phyloP scores from a whole-genome alignment of 2,888 invertebrate genomes.

The Tridacna gigas region DNA sequence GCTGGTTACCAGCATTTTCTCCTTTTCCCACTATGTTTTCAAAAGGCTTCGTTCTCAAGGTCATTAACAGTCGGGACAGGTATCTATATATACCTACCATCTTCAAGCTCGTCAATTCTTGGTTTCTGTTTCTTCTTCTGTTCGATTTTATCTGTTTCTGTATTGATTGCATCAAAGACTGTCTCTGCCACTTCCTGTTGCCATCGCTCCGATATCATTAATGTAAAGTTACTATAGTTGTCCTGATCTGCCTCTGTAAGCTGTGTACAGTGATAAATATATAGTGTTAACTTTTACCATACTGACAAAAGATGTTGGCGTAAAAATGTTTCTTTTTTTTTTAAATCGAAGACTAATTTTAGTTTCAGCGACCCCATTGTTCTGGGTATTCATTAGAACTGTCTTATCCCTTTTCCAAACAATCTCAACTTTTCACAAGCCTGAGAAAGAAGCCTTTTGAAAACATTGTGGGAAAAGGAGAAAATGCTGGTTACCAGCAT shows the following conservation, averaged over 20 bases:
- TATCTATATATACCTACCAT: constrained; percentile 6
- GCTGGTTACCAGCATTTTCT: constrained; percentile 2
- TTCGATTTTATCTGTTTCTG: constrained; percentile 98
- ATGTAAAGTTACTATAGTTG: constrained; percentile 98
- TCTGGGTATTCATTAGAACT: too few relatives aligned
- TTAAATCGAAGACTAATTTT: too few relatives aligned
- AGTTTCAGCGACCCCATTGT: too few relatives aligned
- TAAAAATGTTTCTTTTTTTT: too few relatives aligned
- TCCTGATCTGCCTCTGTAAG: constrained; percentile 98
- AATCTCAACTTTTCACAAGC: too few relatives aligned
- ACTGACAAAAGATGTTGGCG: too few relatives aligned
- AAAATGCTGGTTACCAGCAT: too few relatives aligned
- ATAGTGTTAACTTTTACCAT: too few relatives aligned
- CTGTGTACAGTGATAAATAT: constrained; percentile 84
- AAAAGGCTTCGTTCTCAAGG: neutral
- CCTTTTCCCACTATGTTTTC: neutral
- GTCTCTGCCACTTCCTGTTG: constrained; percentile 99
- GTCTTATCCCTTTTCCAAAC: too few relatives aligned
- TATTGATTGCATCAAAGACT: constrained; percentile 98
- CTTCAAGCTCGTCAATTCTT: constrained; percentile 91
- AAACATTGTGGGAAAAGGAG: too few relatives aligned
- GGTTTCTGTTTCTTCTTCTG: constrained; percentile 98
- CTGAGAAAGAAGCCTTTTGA: too few relatives aligned
- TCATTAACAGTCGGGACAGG: neutral
- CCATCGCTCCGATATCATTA: constrained; percentile 99